Conservation (phyloP, 2,797 vertebrate species). For the Centropyge bicolor region DNA sequence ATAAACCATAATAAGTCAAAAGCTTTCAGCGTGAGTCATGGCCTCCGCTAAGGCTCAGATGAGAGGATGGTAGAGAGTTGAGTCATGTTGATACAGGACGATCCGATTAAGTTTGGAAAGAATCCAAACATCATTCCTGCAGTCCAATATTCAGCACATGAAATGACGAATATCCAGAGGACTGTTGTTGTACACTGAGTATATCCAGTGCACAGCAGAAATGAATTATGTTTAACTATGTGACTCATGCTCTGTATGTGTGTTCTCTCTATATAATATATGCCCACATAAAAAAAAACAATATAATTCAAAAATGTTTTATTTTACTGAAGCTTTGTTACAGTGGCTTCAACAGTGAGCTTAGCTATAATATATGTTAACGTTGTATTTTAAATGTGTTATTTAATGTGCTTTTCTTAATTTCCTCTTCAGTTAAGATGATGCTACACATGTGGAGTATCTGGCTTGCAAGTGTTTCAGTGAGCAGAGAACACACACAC, state of each 20-base stretch:
- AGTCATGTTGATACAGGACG: conserved; percentile 49
- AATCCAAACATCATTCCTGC: conserved; percentile 29
- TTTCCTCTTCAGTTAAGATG: not conserved
- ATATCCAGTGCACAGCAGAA: not conserved
- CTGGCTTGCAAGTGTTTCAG: conserved; percentile 24
- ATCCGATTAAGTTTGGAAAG: conserved; percentile 31
- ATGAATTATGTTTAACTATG: not conserved
- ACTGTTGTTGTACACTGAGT: not conserved
- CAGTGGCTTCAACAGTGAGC: not conserved
- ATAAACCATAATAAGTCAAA: conserved; percentile 39
- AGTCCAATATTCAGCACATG: not conserved
- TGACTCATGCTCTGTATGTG: not conserved
- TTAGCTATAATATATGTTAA: not conserved
- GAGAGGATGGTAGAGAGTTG: conserved; percentile 52
- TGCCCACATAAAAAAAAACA: not conserved
- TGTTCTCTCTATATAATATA: not conserved
- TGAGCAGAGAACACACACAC: conserved; percentile 30
- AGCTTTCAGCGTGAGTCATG: conserved; percentile 50
- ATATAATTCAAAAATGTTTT: not conserved
- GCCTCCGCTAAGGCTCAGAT: conserved; percentile 25
- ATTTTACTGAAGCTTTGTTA: not conserved
- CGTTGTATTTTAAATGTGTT: not conserved
- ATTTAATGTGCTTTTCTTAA: not conserved
- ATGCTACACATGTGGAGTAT: conserved; percentile 1
- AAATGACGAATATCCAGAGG: conserved; percentile 26